These are phyloP conservation scores for Parauchenoglanis ngamensis DNA, from an alignment of 2,797 vertebrate species.

Conservation along the genomic window DNA sequence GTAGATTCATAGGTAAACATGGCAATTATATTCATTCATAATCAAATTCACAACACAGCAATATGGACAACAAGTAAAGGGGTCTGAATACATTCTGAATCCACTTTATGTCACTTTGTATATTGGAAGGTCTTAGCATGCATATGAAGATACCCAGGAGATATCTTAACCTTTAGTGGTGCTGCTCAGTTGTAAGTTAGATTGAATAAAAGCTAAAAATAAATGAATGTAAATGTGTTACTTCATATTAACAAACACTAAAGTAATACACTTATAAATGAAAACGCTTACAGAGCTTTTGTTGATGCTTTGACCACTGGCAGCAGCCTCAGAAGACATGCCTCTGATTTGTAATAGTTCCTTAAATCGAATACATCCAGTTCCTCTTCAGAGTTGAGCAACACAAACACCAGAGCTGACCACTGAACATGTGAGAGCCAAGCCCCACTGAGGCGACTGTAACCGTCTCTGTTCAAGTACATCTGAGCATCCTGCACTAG, in stretches of 20 bases:
- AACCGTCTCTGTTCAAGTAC: neutral
- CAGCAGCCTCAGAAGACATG: neutral
- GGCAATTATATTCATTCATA: no score
- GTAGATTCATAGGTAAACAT: no score
- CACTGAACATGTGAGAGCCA: neutral
- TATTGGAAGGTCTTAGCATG: neutral
- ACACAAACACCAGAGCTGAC: conserved; percentile 3
- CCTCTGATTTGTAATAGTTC: neutral
- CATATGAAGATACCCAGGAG: neutral
- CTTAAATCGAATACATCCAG: neutral
- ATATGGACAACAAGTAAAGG: no score
- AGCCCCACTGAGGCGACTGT: neutral
- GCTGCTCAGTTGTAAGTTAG: no score
- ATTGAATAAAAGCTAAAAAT: no score
- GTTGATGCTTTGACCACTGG: neutral
- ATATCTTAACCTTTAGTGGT: neutral
- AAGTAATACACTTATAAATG: neutral
- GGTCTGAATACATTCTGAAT: no score
- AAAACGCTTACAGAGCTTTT: neutral
- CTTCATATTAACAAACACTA: neutral
- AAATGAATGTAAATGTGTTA: neutral
- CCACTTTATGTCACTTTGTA: no score
- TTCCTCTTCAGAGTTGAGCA: neutral
- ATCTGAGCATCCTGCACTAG: neutral
- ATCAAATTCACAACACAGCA: no score